A percentile compares a stretch with the other conserved stretches of the same genome.
Evolutionary conservation across 2,113 vertebrate genomes (phyloP).

Genomic region (Ictidomys tridecemlineatus): DNA sequence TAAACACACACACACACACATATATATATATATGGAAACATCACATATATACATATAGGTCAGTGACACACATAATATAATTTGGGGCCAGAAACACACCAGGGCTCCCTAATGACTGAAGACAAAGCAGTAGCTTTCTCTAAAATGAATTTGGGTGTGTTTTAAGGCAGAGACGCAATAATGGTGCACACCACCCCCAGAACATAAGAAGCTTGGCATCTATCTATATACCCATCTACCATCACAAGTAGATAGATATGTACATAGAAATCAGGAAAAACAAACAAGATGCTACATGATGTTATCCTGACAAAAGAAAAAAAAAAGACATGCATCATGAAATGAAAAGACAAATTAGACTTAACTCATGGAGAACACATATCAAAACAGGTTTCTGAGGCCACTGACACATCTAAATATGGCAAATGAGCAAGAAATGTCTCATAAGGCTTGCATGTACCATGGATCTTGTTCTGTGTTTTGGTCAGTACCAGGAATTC

Average conservation of each 20-base stretch:
- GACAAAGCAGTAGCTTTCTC: constrained; percentile 60
- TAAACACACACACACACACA: background rate
- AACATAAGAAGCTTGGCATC: constrained; percentile 80
- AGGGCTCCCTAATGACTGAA: constrained; percentile 61
- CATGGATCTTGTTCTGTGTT: constrained; percentile 48
- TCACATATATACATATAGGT: constrained; percentile 74
- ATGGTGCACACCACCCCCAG: constrained; percentile 78
- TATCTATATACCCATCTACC: constrained; percentile 83
- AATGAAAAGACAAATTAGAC: constrained; percentile 88
- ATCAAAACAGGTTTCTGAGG: constrained; percentile 77
- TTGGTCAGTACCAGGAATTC: constrained; percentile 67
- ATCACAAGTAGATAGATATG: constrained; percentile 77
- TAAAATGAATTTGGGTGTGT: constrained; percentile 70
- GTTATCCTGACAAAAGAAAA: constrained; percentile 91
- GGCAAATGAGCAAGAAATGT: constrained; percentile 77
- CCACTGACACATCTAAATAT: constrained; percentile 79
- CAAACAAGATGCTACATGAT: constrained; percentile 87
- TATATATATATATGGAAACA: constrained; percentile 48
- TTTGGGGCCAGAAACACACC: constrained; percentile 71
- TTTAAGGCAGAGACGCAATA: constrained; percentile 84
- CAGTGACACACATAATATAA: constrained; percentile 60
- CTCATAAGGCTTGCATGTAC: constrained; percentile 67
- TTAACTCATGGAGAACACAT: constrained; percentile 86
- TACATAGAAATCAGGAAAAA: constrained; percentile 77
- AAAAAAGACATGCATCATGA: constrained; percentile 89